Evolutionary conservation across 2,888 invertebrate genomes (phyloP).

Genomic region (Lithophane leautieri): DNA sequence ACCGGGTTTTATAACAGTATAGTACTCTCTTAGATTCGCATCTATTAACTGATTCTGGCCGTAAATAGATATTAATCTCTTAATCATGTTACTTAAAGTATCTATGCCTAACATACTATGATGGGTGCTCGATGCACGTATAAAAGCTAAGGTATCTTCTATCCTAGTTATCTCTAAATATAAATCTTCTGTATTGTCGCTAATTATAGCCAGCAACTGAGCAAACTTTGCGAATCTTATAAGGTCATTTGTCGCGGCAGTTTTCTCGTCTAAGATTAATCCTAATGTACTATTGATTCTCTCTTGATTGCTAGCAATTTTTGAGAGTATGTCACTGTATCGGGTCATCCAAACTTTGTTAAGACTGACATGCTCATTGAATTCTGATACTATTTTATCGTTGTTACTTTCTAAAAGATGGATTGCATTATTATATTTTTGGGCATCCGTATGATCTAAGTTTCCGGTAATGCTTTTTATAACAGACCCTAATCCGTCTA

Average conservation of each 20-base stretch:
- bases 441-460: slow-evolving; percentile 6
- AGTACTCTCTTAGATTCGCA: not conserved
- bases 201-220: not conserved
- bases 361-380: not conserved
- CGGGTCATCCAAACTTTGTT: slow-evolving; percentile 4
- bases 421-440: slow-evolving; percentile 3
- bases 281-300: not conserved
- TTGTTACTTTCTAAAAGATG: slow-evolving; percentile 6
- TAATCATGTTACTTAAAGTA: slow-evolving; percentile 13
- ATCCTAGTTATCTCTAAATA: slow-evolving; percentile 12
- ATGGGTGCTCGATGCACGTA: slow-evolving; percentile 15
- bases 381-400: not conserved
- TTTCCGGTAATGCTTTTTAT: slow-evolving; percentile 22
- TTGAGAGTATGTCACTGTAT: not conserved
- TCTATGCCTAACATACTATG: slow-evolving; percentile 2
- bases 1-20: not conserved
- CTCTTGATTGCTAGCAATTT: slow-evolving; percentile 4
- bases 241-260: not conserved
- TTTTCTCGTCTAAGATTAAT: slow-evolving; percentile 4
- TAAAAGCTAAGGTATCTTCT: slow-evolving; percentile 25
- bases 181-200: not conserved
- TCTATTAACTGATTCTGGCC: no score
- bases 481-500: slow-evolving; percentile 20
- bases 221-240: slow-evolving; percentile 3
- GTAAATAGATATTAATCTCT: not conserved